Conservation (phyloP, 1,140 invertebrate species). For the Drosophila nebulosa region DNA sequence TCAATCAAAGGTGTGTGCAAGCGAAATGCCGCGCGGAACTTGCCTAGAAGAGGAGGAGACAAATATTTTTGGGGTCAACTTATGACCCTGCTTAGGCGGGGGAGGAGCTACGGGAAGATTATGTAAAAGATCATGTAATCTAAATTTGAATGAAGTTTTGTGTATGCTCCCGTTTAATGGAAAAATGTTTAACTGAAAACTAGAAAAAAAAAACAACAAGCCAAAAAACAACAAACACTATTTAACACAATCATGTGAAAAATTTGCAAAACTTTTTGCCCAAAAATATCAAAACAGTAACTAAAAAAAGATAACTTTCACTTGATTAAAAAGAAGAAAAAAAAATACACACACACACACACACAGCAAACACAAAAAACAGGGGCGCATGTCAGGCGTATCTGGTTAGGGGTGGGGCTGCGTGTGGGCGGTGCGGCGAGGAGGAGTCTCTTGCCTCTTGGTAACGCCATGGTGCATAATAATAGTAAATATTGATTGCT, state of each 20-base stretch:
- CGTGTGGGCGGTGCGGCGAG: background rate
- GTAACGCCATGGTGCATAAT: background rate
- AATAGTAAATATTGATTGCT: background rate
- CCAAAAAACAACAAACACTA: background rate
- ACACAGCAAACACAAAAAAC: no score
- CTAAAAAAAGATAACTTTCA: background rate
- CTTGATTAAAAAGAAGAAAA: constrained; percentile 1
- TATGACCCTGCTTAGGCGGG: background rate
- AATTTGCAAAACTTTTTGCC: constrained; percentile 1
- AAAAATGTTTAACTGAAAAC: background rate
- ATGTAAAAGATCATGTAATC: background rate
- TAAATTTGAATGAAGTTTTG: background rate
- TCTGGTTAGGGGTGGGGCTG: background rate
- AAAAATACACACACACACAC: no score
- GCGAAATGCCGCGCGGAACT: no score
- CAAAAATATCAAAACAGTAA: background rate
- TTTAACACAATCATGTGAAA: constrained; percentile 2
- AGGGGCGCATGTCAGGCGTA: background rate
- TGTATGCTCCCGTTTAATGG: background rate
- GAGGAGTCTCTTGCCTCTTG: no score
- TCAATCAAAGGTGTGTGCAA: background rate
- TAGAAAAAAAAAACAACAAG: background rate
- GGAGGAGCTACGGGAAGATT: background rate
- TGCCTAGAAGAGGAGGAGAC: no score
- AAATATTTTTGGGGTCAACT: background rate